These are phyloP conservation scores for Kryptolebias ocellatus DNA, from an alignment of 2,797 vertebrate species.

Conservation along the genomic window DNA sequence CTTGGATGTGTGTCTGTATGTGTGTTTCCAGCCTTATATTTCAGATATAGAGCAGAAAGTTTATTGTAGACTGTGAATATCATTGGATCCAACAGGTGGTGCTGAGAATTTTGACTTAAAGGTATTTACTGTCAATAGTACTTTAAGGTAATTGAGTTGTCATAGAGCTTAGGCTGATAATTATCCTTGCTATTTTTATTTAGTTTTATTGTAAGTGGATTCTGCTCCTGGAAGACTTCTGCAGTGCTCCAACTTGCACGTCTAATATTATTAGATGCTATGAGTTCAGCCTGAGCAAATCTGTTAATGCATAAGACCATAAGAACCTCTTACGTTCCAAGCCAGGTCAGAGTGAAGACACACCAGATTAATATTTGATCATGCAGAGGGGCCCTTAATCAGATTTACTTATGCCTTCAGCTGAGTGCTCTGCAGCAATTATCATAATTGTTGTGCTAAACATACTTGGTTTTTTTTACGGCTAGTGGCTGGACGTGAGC, in stretches of 20 bases:
- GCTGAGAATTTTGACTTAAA: constrained; percentile 53
- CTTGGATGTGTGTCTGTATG: not conserved
- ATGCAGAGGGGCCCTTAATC: constrained; percentile 95
- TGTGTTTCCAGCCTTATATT: not conserved
- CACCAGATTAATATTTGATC: constrained; percentile 99
- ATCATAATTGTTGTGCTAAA: constrained; percentile 98
- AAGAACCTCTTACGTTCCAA: constrained; percentile 92
- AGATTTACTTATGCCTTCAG: constrained; percentile 91
- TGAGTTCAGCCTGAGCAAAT: constrained; percentile 91
- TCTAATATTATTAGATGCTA: constrained; percentile 92
- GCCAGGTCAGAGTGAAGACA: constrained; percentile 92
- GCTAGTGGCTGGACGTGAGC: constrained; percentile 82
- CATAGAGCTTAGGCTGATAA: constrained; percentile 75
- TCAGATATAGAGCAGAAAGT: constrained; percentile 16
- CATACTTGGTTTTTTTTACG: constrained; percentile 91
- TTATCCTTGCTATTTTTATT: constrained; percentile 81
- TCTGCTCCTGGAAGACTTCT: constrained; percentile 85
- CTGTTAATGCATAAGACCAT: constrained; percentile 96
- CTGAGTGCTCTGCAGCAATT: constrained; percentile 95
- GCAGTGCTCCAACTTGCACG: constrained; percentile 83
- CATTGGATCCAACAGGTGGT: constrained; percentile 70
- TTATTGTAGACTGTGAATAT: constrained; percentile 33
- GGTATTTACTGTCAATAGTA: constrained; percentile 65
- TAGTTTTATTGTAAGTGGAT: constrained; percentile 92
- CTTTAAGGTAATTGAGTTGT: constrained; percentile 70